These are phyloP conservation scores for Arnoldichthys spilopterus DNA, from an alignment of 2,797 vertebrate species.

Conservation along the genomic window DNA sequence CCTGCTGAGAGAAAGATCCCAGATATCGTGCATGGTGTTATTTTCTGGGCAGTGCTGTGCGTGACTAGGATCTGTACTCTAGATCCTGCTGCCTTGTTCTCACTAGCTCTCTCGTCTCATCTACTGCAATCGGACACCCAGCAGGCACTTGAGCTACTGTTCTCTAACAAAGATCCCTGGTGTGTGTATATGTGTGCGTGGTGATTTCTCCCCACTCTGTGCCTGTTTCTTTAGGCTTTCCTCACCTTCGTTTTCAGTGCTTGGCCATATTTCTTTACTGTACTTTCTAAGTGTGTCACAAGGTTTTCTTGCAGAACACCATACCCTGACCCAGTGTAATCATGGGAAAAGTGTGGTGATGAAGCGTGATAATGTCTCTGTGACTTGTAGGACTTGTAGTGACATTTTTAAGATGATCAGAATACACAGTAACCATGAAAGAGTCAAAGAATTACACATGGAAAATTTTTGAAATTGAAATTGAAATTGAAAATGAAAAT, in stretches of 20 bases:
- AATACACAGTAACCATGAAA: no score
- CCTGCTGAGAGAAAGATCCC: slow-evolving; percentile 29
- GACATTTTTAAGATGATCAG: neutral
- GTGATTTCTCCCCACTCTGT: neutral
- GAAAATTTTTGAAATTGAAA: no score
- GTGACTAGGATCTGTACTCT: slow-evolving; percentile 35
- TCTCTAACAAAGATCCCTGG: slow-evolving; percentile 25
- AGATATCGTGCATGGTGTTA: slow-evolving; percentile 52
- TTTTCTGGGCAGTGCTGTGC: slow-evolving; percentile 7
- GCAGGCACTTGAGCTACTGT: slow-evolving; percentile 46
- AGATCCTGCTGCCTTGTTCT: neutral
- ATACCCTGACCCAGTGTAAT: neutral
- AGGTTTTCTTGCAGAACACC: neutral
- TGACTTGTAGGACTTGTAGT: neutral
- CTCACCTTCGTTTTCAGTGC: neutral
- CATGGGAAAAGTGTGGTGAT: neutral
- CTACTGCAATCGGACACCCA: slow-evolving; percentile 43
- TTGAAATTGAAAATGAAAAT: no score
- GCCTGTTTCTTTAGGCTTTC: neutral
- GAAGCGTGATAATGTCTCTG: neutral
- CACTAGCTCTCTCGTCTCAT: neutral
- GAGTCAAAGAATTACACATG: no score
- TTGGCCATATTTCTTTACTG: neutral
- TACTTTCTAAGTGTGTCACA: slow-evolving; percentile 9
- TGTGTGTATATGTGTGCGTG: neutral